phyloP scores from a whole-genome alignment of 2,797 vertebrate species.

The Coregonus ussuriensis region DNA sequence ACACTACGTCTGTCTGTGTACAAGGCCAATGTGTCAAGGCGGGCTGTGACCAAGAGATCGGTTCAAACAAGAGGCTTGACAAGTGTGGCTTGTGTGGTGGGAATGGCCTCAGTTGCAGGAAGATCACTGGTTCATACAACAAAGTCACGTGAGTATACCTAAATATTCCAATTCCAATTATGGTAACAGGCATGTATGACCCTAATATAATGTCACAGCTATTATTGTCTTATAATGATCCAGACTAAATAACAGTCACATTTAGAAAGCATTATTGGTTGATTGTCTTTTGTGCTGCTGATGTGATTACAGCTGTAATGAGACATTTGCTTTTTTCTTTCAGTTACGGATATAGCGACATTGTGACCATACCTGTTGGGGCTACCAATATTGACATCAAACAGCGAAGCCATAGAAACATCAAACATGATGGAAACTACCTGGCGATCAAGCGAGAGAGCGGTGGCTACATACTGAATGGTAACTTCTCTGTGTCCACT shows the following conservation, averaged over 20 bases:
- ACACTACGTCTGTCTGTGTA: constrained; percentile 93
- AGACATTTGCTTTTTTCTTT: constrained; percentile 10
- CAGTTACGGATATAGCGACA: constrained; percentile 93
- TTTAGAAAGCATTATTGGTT: not conserved
- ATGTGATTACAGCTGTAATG: not conserved
- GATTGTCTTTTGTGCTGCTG: not conserved
- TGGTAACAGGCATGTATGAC: not conserved
- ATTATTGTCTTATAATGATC: not conserved
- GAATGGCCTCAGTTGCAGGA: constrained; percentile 85
- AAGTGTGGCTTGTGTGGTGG: constrained; percentile 94
- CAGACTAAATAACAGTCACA: not conserved
- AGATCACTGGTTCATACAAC: constrained; percentile 88
- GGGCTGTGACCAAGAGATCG: constrained; percentile 91
- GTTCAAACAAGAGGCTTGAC: constrained; percentile 90
- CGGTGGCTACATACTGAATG: constrained; percentile 89
- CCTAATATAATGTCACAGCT: not conserved
- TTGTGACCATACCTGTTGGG: constrained; percentile 90
- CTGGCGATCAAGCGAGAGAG: constrained; percentile 84
- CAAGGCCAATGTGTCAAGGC: constrained; percentile 96
- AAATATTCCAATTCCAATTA: not conserved
- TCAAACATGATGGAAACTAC: constrained; percentile 91
- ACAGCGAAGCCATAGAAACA: constrained; percentile 87
- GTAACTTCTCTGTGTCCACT: constrained; percentile 91
- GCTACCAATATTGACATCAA: constrained; percentile 96
- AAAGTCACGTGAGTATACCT: constrained; percentile 82